Evolutionary conservation across 2,888 invertebrate genomes (phyloP).

Genomic region (Allolobophora icterica): DNA sequence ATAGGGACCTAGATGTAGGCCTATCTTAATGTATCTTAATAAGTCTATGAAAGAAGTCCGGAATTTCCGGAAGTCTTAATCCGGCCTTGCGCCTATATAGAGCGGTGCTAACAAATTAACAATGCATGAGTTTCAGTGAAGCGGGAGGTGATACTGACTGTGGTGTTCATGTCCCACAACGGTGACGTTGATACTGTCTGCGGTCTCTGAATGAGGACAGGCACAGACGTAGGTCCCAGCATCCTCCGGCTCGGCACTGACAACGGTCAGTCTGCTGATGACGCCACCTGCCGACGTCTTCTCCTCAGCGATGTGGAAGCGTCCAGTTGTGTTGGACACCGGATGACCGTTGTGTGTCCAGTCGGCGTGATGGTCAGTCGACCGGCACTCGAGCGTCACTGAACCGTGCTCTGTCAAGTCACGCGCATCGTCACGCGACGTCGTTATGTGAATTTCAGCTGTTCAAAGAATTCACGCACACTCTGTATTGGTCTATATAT

Average conservation of each 20-base stretch:
- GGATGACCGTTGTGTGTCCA: neutral
- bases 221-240: neutral
- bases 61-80: too few relatives aligned
- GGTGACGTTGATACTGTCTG: neutral
- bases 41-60: too few relatives aligned
- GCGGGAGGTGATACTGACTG: neutral
- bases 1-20: too few relatives aligned
- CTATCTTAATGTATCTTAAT: too few relatives aligned
- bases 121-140: too few relatives aligned
- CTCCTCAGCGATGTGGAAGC: neutral
- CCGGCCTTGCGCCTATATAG: too few relatives aligned
- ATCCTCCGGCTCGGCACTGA: neutral
- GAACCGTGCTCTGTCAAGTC: neutral
- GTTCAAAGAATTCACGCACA: neutral
- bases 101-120: too few relatives aligned
- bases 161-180: neutral
- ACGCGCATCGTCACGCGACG: neutral
- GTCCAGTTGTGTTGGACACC: neutral
- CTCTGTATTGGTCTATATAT: too few relatives aligned
- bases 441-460: conserved; percentile 6
- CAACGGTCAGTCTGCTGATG: neutral
- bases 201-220: neutral
- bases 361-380: neutral
- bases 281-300: neutral
- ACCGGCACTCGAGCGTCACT: neutral